A percentile compares a stretch with the other conserved stretches of the same genome.
phyloP scores from a whole-genome alignment of 2,888 invertebrate species.

The Sminthurides aquaticus region DNA sequence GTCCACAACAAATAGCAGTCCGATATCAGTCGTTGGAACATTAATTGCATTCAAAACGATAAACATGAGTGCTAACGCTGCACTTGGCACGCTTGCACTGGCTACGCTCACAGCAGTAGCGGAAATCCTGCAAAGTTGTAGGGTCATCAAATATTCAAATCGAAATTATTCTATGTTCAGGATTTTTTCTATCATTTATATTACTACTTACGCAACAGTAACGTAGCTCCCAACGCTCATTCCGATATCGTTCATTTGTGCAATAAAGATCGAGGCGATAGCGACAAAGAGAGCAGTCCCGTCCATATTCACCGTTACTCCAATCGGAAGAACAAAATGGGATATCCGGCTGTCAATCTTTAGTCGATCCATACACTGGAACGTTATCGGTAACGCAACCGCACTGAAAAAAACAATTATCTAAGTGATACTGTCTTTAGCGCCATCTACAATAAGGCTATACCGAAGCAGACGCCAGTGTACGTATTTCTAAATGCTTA shows the following conservation, averaged over 20 bases:
- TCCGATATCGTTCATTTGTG: slow-evolving; percentile 74
- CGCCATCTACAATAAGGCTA: background rate
- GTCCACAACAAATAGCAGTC: slow-evolving; percentile 74
- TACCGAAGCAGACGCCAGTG: background rate
- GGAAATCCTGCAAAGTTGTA: slow-evolving; percentile 56
- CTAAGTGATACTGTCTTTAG: background rate
- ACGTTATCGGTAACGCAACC: slow-evolving; percentile 80
- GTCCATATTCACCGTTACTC: slow-evolving; percentile 81
- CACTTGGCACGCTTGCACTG: slow-evolving; percentile 79
- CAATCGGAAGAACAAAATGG: slow-evolving; percentile 80
- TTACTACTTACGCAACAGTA: slow-evolving; percentile 65
- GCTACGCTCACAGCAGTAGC: slow-evolving; percentile 80
- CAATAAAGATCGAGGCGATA: slow-evolving; percentile 77
- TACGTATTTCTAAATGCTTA: slow-evolving; percentile 54
- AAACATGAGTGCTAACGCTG: slow-evolving; percentile 70
- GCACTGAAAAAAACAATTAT: too few relatives aligned
- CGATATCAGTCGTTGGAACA: slow-evolving; percentile 75
- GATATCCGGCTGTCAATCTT: slow-evolving; percentile 73
- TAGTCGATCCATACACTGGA: slow-evolving; percentile 76
- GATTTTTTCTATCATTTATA: background rate
- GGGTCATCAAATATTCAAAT: background rate
- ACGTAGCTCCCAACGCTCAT: slow-evolving; percentile 75
- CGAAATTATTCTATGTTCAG: background rate
- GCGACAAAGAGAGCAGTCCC: slow-evolving; percentile 83
- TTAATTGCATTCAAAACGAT: slow-evolving; percentile 76